Evolutionary conservation across 2,113 vertebrate species (phyloP).

Genomic region (Canis aureus): DNA sequence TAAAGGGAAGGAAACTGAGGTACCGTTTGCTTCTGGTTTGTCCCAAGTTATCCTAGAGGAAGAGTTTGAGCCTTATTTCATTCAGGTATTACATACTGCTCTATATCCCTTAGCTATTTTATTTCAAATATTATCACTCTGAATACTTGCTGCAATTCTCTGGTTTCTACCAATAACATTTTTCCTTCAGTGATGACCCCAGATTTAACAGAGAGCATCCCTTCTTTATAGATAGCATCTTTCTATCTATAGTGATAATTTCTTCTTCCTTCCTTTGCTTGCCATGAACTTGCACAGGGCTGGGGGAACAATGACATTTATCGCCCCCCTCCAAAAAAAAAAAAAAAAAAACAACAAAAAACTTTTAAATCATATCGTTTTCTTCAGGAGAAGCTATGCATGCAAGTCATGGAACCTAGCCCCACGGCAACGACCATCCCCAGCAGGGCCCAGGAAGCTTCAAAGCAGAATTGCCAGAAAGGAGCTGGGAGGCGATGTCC

Average conservation of each 20-base stretch:
- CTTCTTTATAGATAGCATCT: slow-evolving; percentile 49
- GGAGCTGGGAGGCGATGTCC: slow-evolving; percentile 20
- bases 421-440: background rate
- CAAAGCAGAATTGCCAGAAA: background rate
- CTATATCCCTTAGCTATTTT: background rate
- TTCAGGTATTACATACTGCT: background rate
- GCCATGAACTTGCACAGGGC: slow-evolving; percentile 6
- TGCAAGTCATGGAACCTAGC: background rate
- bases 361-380: slow-evolving; percentile 21
- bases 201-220: slow-evolving; percentile 53
- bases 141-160: slow-evolving; percentile 21
- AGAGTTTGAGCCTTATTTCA: background rate
- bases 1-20: background rate
- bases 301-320: background rate
- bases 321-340: background rate
- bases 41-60: background rate
- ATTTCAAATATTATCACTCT: slow-evolving; percentile 47
- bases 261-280: slow-evolving; percentile 34
- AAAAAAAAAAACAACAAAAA: background rate
- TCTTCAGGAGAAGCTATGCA: background rate
- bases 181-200: slow-evolving; percentile 22
- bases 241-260: slow-evolving; percentile 33
- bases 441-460: background rate
- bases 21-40: background rate
- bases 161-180: slow-evolving; percentile 58